Conservation (phyloP, 1,140 invertebrate species). For the Atopsyche davidsoni region DNA sequence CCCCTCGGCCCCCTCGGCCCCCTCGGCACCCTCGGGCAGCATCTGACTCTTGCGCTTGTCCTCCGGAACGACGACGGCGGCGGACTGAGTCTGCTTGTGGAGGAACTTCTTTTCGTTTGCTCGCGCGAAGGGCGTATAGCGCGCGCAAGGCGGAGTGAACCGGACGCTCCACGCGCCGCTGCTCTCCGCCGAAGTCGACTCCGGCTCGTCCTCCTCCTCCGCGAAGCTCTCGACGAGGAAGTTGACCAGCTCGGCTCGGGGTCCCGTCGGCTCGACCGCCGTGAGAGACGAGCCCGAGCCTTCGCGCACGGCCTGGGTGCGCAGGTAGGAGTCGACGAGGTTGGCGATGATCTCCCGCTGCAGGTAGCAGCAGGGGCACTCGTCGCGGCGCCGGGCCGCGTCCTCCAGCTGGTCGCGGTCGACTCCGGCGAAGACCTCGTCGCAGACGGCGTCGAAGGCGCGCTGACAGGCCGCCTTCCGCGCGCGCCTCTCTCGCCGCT, state of each 20-base stretch:
- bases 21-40: too few species aligned
- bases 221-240: not conserved
- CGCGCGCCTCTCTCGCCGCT: not conserved
- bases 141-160: conserved; percentile 13
- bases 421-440: conserved; percentile 6
- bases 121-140: conserved; percentile 5
- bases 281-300: too few species aligned
- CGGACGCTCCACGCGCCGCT: conserved; percentile 9
- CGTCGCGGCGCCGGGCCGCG: not conserved
- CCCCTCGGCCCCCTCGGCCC: too few species aligned
- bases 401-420: not conserved
- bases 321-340: not conserved
- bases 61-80: too few species aligned
- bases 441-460: conserved; percentile 6
- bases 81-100: too few species aligned
- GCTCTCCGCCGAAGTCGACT: not conserved
- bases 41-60: too few species aligned
- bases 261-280: not conserved
- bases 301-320: too few species aligned
- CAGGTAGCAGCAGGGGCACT: conserved; percentile 10
- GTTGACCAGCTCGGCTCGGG: not conserved
- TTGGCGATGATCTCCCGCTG: not conserved
- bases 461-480: not conserved
- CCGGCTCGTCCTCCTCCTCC: not conserved
- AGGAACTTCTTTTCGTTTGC: too few species aligned